These are phyloP conservation scores for Miniopterus natalensis DNA, from an alignment of 2,113 vertebrate genomes.

Conservation along the genomic window DNA sequence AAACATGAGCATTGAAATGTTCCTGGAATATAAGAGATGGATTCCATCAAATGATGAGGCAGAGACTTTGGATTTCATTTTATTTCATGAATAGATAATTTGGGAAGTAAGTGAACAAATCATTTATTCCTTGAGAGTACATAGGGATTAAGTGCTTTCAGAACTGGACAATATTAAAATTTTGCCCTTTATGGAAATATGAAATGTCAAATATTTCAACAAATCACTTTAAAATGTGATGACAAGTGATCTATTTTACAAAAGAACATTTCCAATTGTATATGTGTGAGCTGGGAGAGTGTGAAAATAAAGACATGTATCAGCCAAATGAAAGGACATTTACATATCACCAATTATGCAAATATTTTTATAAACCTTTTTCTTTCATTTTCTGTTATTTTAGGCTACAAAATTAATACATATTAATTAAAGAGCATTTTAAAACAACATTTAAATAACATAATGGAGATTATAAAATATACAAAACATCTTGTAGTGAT, in stretches of 20 bases:
- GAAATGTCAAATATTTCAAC: background rate
- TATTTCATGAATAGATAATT: background rate
- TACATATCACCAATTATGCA: background rate
- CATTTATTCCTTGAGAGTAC: background rate
- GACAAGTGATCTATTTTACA: background rate
- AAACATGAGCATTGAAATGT: background rate
- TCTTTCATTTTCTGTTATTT: background rate
- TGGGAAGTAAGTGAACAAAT: background rate
- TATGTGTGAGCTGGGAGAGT: background rate
- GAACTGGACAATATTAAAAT: background rate
- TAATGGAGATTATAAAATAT: background rate
- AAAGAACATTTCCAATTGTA: background rate
- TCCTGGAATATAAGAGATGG: background rate
- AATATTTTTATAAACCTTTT: background rate
- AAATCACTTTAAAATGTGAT: background rate
- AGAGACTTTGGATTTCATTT: background rate
- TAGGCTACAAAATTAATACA: background rate
- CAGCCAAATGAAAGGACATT: background rate
- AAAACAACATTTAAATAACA: background rate
- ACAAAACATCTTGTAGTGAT: background rate
- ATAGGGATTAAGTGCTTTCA: background rate
- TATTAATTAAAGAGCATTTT: constrained; percentile 25
- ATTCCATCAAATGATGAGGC: background rate
- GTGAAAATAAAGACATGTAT: background rate
- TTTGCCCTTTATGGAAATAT: background rate